Conservation (phyloP, 1,140 invertebrate species). For the Ericerus pela region DNA sequence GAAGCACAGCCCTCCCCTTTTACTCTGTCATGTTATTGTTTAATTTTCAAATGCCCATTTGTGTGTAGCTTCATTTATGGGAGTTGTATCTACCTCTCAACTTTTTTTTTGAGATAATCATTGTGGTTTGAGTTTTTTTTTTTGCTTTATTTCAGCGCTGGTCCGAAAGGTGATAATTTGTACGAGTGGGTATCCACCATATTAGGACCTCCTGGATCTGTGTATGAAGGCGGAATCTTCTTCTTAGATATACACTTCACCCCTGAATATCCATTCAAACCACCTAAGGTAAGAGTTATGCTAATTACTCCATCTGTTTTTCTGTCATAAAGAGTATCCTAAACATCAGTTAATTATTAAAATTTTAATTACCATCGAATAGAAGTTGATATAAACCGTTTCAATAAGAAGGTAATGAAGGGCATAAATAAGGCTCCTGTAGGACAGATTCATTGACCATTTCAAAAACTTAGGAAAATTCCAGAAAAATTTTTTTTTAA, state of each 20-base stretch:
- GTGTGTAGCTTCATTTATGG: too few species aligned
- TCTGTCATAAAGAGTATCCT: too few species aligned
- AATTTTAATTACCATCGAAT: too few species aligned
- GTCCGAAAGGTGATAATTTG: conserved; percentile 90
- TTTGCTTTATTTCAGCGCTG: conserved; percentile 48
- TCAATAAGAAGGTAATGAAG: too few species aligned
- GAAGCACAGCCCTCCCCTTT: too few species aligned
- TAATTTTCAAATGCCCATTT: too few species aligned
- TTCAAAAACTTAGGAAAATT: too few species aligned
- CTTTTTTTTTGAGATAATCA: neutral
- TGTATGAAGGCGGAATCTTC: conserved; percentile 89
- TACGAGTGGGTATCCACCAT: conserved; percentile 98
- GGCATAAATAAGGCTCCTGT: too few species aligned
- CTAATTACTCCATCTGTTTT: neutral
- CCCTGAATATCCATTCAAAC: conserved; percentile 93
- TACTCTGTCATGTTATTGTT: too few species aligned
- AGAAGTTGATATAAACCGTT: too few species aligned
- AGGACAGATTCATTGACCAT: too few species aligned
- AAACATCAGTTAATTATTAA: too few species aligned
- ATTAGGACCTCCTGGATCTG: conserved; percentile 80
- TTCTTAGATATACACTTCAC: conserved; percentile 92
- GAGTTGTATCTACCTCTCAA: neutral
- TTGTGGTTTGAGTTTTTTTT: neutral
- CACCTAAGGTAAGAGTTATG: conserved; percentile 59
- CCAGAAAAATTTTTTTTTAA: neutral